phyloP scores from a whole-genome alignment of 1,140 invertebrate genomes.

The Ooceraea biroi region DNA sequence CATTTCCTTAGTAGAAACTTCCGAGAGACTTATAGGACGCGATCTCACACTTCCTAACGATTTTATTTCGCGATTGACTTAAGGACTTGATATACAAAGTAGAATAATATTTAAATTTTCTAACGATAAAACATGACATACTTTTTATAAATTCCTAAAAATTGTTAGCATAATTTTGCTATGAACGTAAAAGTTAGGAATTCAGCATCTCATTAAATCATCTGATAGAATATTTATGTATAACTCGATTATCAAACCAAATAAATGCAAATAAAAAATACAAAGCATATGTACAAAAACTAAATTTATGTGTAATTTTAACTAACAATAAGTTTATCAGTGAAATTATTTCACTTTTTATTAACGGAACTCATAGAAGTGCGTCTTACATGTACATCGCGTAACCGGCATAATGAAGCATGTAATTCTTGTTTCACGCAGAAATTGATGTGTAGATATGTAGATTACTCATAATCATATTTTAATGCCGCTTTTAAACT shows the following conservation, averaged over 20 bases:
- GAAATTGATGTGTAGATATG: too few relatives aligned
- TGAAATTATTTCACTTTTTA: constrained; percentile 20
- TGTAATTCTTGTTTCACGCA: too few relatives aligned
- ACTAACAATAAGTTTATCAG: constrained; percentile 25
- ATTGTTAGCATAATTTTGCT: too few relatives aligned
- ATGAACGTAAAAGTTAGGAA: too few relatives aligned
- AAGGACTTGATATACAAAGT: neutral
- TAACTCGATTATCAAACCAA: neutral
- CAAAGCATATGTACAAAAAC: constrained; percentile 30
- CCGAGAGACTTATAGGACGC: neutral
- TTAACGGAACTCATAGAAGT: neutral
- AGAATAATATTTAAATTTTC: too few relatives aligned
- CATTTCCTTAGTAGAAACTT: neutral
- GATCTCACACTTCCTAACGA: neutral
- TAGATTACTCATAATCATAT: too few relatives aligned
- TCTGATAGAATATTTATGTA: too few relatives aligned
- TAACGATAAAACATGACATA: neutral
- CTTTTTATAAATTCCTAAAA: too few relatives aligned
- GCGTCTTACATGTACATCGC: too few relatives aligned
- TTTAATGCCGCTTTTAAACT: too few relatives aligned
- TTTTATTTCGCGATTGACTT: constrained; percentile 8
- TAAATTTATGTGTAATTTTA: neutral
- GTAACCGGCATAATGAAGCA: too few relatives aligned
- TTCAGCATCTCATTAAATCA: too few relatives aligned
- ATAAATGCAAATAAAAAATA: neutral